Percentiles rank a stretch among this genome's conserved stretches.
Evolutionary conservation across 2,888 invertebrate genomes (phyloP).

Genomic region (Cactoblastis cactorum): DNA sequence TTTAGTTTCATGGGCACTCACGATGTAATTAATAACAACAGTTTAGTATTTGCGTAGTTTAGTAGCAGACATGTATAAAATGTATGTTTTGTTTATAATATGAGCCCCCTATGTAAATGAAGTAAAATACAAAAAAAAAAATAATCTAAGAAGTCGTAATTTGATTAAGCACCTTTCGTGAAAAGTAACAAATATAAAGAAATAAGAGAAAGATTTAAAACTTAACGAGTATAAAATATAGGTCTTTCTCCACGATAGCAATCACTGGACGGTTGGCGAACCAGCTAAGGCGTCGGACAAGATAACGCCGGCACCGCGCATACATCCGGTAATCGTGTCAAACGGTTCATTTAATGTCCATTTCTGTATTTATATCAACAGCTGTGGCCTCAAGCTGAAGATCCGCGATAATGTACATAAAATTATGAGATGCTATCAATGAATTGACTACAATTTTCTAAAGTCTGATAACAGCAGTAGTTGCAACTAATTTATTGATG

Average conservation of each 20-base stretch:
- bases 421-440: constrained; percentile 43
- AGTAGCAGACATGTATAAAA: no score
- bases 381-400: constrained; percentile 38
- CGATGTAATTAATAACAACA: constrained; percentile 16
- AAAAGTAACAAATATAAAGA: neutral
- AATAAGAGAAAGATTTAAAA: neutral
- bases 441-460: constrained; percentile 7
- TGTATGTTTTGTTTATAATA: no score
- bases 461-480: constrained; percentile 19
- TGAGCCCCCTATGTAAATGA: no score
- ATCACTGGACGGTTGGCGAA: constrained; percentile 9
- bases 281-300: constrained; percentile 36
- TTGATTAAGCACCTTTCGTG: neutral
- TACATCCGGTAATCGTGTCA: constrained; percentile 48
- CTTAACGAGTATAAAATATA: constrained; percentile 6
- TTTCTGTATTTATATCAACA: constrained; percentile 50
- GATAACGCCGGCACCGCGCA: constrained; percentile 42
- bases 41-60: neutral
- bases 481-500: constrained; percentile 9
- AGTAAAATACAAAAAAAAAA: no score
- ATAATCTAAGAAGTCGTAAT: no score
- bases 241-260: constrained; percentile 19
- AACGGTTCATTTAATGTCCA: constrained; percentile 44
- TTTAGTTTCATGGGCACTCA: constrained; percentile 17
- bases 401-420: constrained; percentile 49